Percentiles rank a stretch among this genome's conserved stretches.
phyloP scores from a whole-genome alignment of 1,140 invertebrate genomes.

The Octopus sinensis region DNA sequence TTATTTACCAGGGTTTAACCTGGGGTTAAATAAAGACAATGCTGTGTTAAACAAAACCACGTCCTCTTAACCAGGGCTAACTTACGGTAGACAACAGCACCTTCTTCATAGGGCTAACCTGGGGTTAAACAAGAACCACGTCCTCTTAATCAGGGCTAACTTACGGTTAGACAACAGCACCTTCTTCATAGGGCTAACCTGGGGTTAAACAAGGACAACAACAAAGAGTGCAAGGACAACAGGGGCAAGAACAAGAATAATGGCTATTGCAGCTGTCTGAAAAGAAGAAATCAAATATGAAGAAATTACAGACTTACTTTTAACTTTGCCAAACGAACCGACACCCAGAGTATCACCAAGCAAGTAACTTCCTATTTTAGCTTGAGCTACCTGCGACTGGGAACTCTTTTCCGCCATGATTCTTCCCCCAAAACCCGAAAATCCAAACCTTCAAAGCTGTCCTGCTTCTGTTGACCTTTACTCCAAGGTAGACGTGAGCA shows the following conservation, averaged over 20 bases:
- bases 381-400: constrained; percentile 37
- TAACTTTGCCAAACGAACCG: constrained; percentile 64
- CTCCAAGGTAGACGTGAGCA: background rate
- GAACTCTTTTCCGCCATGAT: constrained; percentile 51
- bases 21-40: too few species aligned
- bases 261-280: background rate
- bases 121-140: too few species aligned
- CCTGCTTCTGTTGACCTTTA: background rate
- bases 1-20: too few species aligned
- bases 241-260: background rate
- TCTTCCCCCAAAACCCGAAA: background rate
- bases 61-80: too few species aligned
- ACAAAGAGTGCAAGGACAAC: too few species aligned
- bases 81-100: too few species aligned
- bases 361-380: constrained; percentile 63
- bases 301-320: constrained; percentile 49
- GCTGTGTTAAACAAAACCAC: too few species aligned
- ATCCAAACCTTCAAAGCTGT: background rate
- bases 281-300: background rate
- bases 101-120: too few species aligned
- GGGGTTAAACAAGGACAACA: too few species aligned
- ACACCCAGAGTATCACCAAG: constrained; percentile 61
- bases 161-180: too few species aligned
- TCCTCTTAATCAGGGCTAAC: too few species aligned
- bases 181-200: too few species aligned